phyloP scores from a whole-genome alignment of 2,113 vertebrate genomes.

The Spea multiplicata region DNA sequence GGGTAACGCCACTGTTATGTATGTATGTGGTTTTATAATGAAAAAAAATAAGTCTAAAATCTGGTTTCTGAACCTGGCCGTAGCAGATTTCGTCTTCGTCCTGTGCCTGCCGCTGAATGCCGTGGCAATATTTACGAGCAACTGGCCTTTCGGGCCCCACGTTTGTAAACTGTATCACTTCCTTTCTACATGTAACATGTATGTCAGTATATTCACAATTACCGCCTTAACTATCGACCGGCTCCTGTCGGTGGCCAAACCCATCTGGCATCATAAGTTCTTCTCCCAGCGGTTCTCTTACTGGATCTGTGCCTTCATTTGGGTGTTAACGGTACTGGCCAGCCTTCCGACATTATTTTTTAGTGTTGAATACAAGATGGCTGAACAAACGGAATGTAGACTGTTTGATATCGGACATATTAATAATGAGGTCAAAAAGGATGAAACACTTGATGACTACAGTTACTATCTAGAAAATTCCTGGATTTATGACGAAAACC shows the following conservation, averaged over 20 bases:
- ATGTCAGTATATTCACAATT: slow-evolving; percentile 18
- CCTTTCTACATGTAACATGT: slow-evolving; percentile 12
- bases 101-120: not conserved
- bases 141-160: not conserved
- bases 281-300: not conserved
- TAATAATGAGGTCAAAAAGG: not conserved
- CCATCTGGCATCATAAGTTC: slow-evolving; percentile 18
- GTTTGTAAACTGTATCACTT: slow-evolving; percentile 16
- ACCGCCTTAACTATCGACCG: slow-evolving; percentile 18
- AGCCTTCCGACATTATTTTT: not conserved
- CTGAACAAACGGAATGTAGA: not conserved
- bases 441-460: too few relatives aligned
- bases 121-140: not conserved
- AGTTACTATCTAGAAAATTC: too few relatives aligned
- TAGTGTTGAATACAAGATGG: not conserved
- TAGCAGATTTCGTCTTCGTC: slow-evolving; percentile 18
- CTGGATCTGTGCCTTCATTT: slow-evolving; percentile 1
- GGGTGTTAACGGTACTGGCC: not conserved
- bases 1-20: slow-evolving; percentile 19
- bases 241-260: not conserved
- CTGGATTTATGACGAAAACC: too few relatives aligned
- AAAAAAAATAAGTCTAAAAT: slow-evolving; percentile 12
- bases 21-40: slow-evolving; percentile 4
- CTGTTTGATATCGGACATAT: not conserved
- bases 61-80: slow-evolving; percentile 33